phyloP scores from a whole-genome alignment of 2,888 invertebrate species.

The Julus scandinavius region DNA sequence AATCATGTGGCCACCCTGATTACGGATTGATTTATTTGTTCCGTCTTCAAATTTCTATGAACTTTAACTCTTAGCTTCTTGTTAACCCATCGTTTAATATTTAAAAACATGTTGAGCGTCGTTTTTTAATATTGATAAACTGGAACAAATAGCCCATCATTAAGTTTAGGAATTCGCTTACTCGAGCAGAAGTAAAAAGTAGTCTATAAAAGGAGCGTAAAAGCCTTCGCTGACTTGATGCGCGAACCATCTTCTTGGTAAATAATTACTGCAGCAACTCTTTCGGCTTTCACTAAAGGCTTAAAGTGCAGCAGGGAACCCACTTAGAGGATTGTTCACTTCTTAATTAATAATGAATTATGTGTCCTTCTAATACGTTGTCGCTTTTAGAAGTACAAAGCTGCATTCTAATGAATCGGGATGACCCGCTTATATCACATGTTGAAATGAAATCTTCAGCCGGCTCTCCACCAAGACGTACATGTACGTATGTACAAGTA shows the following conservation, averaged over 20 bases:
- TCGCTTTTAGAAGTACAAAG: not conserved
- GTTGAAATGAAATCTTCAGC: not conserved
- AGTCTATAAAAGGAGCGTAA: not conserved
- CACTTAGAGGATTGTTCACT: not conserved
- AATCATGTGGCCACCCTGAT: no score
- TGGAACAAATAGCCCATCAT: not conserved
- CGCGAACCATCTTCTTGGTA: not conserved
- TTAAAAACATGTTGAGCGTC: no score
- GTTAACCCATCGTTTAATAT: no score
- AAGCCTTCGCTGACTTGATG: not conserved
- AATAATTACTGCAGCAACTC: slow-evolving; percentile 12
- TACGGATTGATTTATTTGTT: no score
- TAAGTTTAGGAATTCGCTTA: not conserved
- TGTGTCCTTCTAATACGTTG: not conserved
- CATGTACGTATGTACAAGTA: no score
- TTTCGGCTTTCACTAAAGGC: not conserved
- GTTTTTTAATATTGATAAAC: no score
- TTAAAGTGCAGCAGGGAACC: not conserved
- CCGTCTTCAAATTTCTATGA: no score
- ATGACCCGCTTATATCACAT: not conserved
- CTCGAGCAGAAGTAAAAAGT: not conserved
- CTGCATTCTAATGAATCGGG: not conserved
- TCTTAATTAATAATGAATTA: slow-evolving; percentile 30
- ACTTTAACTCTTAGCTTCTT: no score
- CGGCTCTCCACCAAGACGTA: no score